Evolutionary conservation across 2,113 vertebrate species (phyloP).

Genomic region (Clinocottus analis): DNA sequence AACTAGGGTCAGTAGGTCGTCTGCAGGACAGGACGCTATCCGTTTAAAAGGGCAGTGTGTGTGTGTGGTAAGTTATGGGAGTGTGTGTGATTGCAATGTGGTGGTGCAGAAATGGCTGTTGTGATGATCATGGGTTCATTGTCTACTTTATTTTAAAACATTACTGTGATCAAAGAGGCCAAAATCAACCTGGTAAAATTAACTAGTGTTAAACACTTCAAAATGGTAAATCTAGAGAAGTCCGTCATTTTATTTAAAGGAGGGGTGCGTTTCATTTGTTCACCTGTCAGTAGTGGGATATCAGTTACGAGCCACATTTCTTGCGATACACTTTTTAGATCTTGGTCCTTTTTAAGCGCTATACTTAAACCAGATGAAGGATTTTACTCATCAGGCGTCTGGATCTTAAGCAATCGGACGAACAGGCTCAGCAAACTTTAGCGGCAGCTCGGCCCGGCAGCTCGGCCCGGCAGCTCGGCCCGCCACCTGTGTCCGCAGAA

Average conservation of each 20-base stretch:
- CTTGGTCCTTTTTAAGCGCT: neutral
- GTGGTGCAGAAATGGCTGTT: constrained; percentile 5
- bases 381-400: neutral
- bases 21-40: neutral
- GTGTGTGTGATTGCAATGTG: constrained; percentile 13
- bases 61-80: neutral
- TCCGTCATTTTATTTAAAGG: neutral
- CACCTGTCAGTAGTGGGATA: neutral
- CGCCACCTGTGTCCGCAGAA: neutral
- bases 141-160: neutral
- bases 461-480: neutral
- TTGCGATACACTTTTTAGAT: neutral
- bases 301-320: neutral
- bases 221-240: neutral
- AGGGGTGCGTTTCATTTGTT: neutral
- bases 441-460: neutral
- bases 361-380: neutral
- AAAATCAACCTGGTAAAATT: neutral
- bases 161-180: neutral
- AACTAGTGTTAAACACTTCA: too few species aligned
- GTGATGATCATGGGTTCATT: neutral
- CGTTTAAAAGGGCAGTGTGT: neutral
- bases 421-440: neutral
- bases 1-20: constrained; percentile 32
- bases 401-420: neutral